These are phyloP conservation scores for Pimephales promelas DNA, from an alignment of 2,113 vertebrate species.

Conservation along the genomic window DNA sequence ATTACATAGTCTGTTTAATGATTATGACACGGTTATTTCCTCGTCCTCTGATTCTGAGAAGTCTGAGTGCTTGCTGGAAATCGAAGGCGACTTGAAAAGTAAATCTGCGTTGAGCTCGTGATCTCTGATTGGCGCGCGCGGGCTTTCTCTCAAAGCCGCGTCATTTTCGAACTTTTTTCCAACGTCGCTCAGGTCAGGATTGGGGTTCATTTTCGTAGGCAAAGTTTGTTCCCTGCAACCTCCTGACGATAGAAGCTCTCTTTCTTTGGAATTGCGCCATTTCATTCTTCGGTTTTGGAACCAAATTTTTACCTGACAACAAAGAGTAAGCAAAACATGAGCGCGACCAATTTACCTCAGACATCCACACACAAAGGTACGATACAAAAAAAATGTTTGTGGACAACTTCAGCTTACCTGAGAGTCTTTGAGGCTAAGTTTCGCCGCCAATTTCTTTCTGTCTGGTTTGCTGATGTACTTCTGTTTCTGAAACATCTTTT, in stretches of 20 bases:
- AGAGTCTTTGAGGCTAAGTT: constrained; percentile 93
- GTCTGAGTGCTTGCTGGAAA: constrained; percentile 88
- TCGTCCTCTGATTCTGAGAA: constrained; percentile 88
- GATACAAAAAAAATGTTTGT: background rate
- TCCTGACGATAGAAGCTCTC: constrained; percentile 93
- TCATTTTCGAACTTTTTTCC: constrained; percentile 78
- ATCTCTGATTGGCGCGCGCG: constrained; percentile 63
- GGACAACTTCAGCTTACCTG: constrained; percentile 78
- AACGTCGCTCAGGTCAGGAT: constrained; percentile 96
- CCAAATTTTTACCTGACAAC: constrained; percentile 94
- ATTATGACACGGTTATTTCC: constrained; percentile 90
- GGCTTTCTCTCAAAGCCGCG: constrained; percentile 64
- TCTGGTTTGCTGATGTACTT: constrained; percentile 99
- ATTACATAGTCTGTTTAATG: constrained; percentile 47
- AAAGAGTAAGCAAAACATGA: constrained; percentile 4
- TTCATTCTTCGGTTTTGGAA: constrained; percentile 99
- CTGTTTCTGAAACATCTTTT: constrained; percentile 98
- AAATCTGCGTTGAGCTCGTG: constrained; percentile 69
- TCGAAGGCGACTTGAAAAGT: constrained; percentile 77
- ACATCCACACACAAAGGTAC: background rate
- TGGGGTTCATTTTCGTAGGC: constrained; percentile 95
- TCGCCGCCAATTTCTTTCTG: constrained; percentile 90
- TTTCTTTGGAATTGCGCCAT: constrained; percentile 97
- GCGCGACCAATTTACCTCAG: background rate
- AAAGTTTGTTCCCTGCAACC: constrained; percentile 96